These are phyloP conservation scores for Agrilus mali DNA, from an alignment of 2,888 invertebrate genomes.

Conservation along the genomic window DNA sequence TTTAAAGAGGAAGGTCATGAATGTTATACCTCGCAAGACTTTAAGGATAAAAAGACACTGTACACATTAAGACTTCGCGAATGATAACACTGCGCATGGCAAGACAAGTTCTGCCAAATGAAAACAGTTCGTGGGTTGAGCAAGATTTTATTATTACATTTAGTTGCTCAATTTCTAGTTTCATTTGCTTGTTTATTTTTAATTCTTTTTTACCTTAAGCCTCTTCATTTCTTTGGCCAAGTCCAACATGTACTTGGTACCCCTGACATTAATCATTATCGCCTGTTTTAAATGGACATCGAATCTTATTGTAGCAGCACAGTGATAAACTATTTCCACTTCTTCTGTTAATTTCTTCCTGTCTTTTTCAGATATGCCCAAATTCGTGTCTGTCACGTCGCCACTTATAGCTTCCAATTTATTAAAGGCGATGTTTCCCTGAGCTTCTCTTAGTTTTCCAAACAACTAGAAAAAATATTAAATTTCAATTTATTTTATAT, in stretches of 20 bases:
- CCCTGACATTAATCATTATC: slow-evolving; percentile 75
- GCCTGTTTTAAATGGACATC: neutral
- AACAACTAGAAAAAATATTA: slow-evolving; percentile 58
- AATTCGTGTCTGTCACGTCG: slow-evolving; percentile 52
- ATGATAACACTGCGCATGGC: too few species aligned
- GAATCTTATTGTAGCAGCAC: slow-evolving; percentile 66
- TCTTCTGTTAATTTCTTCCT: slow-evolving; percentile 50
- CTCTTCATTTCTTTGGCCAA: slow-evolving; percentile 59
- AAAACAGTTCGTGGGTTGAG: too few species aligned
- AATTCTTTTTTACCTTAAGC: slow-evolving; percentile 39
- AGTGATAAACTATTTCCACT: slow-evolving; percentile 76
- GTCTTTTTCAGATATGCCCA: slow-evolving; percentile 57
- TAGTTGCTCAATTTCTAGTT: too few species aligned
- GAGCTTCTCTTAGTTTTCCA: slow-evolving; percentile 51
- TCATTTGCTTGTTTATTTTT: too few species aligned
- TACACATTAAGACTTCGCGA: too few species aligned
- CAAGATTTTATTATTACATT: too few species aligned
- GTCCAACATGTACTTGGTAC: slow-evolving; percentile 69
- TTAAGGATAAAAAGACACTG: too few species aligned
- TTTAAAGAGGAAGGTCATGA: too few species aligned
- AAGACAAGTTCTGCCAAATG: too few species aligned
- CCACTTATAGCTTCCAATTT: slow-evolving; percentile 63
- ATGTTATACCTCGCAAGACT: too few species aligned
- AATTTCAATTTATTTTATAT: too few species aligned
- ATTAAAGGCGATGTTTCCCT: slow-evolving; percentile 47